phyloP scores from a whole-genome alignment of 2,113 vertebrate genomes.

The Gasterosteus aculeatus region DNA sequence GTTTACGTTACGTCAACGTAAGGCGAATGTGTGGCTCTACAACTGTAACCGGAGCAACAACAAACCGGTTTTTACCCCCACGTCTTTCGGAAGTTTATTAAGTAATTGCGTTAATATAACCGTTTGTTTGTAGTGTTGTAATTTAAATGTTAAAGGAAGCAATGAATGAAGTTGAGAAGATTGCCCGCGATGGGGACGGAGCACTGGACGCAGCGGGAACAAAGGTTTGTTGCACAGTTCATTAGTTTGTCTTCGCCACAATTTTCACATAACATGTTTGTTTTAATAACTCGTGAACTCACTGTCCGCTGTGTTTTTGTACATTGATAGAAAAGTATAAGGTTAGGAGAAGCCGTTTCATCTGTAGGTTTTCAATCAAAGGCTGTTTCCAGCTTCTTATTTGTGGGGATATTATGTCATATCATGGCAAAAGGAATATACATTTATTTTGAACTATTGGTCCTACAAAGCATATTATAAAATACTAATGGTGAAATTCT shows the following conservation, averaged over 20 bases:
- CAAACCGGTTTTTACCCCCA: not conserved
- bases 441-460: not conserved
- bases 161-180: constrained; percentile 75
- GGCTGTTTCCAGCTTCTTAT: not conserved
- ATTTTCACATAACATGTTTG: too few relatives aligned
- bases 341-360: not conserved
- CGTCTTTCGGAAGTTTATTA: not conserved
- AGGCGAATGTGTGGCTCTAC: too few relatives aligned
- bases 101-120: too few relatives aligned
- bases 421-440: not conserved
- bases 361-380: not conserved
- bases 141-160: constrained; percentile 40
- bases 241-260: too few relatives aligned
- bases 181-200: constrained; percentile 68
- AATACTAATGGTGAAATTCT: not conserved
- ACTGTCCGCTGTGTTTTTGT: not conserved
- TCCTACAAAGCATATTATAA: not conserved
- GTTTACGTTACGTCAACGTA: not conserved
- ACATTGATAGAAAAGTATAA: not conserved
- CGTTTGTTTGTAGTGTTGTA: not conserved
- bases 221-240: constrained; percentile 56
- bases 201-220: constrained; percentile 66
- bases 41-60: not conserved
- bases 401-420: not conserved
- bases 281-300: not conserved